Percentiles rank a stretch among this genome's conserved stretches.
Evolutionary conservation across 1,140 invertebrate species (phyloP).

Genomic region (Chionoecetes opilio): DNA sequence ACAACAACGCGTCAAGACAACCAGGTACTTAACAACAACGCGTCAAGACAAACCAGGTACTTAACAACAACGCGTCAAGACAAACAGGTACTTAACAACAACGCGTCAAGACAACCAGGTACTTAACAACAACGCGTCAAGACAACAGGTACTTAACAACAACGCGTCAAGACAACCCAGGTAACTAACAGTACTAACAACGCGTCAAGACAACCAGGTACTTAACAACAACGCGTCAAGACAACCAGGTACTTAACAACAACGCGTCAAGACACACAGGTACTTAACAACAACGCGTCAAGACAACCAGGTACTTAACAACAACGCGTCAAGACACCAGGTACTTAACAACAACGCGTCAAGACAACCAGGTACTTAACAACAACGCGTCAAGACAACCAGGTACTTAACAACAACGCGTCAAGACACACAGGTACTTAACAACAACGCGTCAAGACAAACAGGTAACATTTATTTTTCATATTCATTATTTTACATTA

Average conservation of each 20-base stretch:
- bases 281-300: neutral
- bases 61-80: neutral
- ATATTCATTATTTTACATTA: too few species aligned
- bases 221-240: neutral
- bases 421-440: neutral
- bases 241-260: neutral
- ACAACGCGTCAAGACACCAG: neutral
- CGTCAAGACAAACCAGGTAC: neutral
- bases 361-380: neutral
- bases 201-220: neutral
- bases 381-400: neutral
- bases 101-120: neutral
- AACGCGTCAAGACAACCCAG: neutral
- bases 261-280: neutral
- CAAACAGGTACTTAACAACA: neutral
- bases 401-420: neutral
- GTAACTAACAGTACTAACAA: neutral
- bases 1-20: neutral
- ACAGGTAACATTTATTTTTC: neutral
- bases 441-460: neutral
- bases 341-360: neutral
- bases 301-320: neutral
- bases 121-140: neutral
- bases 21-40: neutral
- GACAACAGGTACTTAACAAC: neutral